Evolutionary conservation across 2,797 vertebrate species (phyloP), one percentile per base, ranked within the genome.

Genomic region (Bovichtus variegatus): DNA sequence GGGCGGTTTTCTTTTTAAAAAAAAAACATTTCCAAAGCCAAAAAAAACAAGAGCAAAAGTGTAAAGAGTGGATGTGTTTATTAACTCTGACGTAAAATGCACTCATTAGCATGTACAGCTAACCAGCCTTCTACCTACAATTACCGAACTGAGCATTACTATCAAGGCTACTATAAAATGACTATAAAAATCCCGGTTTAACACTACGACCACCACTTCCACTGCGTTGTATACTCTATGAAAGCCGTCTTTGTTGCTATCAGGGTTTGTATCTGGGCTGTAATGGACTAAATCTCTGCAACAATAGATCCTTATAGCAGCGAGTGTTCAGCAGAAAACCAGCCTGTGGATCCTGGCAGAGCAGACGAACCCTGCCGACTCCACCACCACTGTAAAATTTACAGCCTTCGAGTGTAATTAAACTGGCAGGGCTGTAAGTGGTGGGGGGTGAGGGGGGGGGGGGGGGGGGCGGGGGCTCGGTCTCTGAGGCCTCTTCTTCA

Each of bases 371-470:
- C 83, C 77, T 34, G 76, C 78, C 81, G 84, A 87, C 92, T 92
- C 87, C 85, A 65, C 84, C 75, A 47, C 49, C 81, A 68, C 88
- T 79, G 75, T 92, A 89, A 92, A 84, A 78, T 93, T 91, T 92
- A 93, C 89, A 87, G 61, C 90, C 88, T 87, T 68, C 59, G 41
- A 81, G 88, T 72, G 70, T 85, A 89, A 93, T 92, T 91, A 92
- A 92, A 91, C 81, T 78, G 74, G 83, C 75, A 79, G 80, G 46
- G 86, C 76, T 84, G 76, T 82, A 74, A 87, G 88, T 77, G 86
- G 84, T 18, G 65, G 69, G 11, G 50, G 76, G 25, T 2, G 61
- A 5, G 60, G 21, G 13, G 0, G 23, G n/a, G n/a, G 21, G 9
- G 25, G 10, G 6, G 6, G 23, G 23, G 5, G 8, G 25, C 60